Evolutionary conservation across 2,113 vertebrate genomes (phyloP).

Genomic region (Ovis canadensis): DNA sequence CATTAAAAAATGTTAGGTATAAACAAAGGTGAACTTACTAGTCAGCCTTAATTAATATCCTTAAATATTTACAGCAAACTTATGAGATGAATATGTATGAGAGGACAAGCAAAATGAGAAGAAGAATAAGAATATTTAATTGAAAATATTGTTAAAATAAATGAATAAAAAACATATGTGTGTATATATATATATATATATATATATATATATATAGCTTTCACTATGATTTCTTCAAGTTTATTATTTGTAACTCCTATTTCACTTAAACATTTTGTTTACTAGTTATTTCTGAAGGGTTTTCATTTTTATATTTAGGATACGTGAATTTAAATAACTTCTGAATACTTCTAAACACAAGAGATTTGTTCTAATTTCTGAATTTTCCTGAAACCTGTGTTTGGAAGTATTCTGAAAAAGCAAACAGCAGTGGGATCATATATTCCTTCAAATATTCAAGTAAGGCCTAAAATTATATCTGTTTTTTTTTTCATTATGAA

Average conservation of each 20-base stretch:
- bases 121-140: neutral
- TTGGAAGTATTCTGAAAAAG: neutral
- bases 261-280: neutral
- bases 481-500: neutral
- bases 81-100: neutral
- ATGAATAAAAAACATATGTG: neutral
- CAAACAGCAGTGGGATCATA: neutral
- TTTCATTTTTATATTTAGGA: neutral
- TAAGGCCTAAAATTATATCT: neutral
- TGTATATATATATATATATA: no score
- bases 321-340: neutral
- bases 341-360: neutral
- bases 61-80: neutral
- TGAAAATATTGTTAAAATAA: neutral
- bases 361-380: neutral
- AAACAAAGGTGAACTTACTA: neutral
- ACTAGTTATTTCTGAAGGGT: neutral
- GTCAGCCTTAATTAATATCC: neutral
- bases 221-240: neutral
- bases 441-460: neutral
- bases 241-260: neutral
- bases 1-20: neutral
- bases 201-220: neutral
- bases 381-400: neutral
- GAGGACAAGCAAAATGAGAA: neutral